A percentile compares a stretch with the other conserved stretches of the same genome.
Evolutionary conservation across 2,888 invertebrate genomes (phyloP).

Genomic region (Eueremaeus valkanovi): DNA sequence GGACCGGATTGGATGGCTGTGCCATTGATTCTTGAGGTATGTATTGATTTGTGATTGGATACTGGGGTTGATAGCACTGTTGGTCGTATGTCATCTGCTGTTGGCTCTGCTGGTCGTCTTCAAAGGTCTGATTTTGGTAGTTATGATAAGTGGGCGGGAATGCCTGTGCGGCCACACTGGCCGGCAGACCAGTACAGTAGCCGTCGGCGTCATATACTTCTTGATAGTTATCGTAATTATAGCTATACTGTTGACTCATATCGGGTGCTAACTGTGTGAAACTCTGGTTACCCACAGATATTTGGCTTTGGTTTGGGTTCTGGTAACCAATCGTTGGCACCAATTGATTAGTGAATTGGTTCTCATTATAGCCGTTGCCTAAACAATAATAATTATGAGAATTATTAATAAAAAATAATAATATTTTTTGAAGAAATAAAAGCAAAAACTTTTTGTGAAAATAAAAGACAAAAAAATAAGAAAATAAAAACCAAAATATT

Average conservation of each 20-base stretch:
- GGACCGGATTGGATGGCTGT: slow-evolving; percentile 68
- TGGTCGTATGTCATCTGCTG: slow-evolving; percentile 5
- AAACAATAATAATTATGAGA: too few relatives aligned
- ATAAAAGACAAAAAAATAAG: background rate
- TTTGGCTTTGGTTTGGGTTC: slow-evolving; percentile 21
- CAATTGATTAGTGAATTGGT: slow-evolving; percentile 5
- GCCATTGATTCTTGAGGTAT: slow-evolving; percentile 71
- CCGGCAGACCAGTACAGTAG: slow-evolving; percentile 24
- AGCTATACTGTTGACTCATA: slow-evolving; percentile 2
- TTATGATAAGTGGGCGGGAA: slow-evolving; percentile 23
- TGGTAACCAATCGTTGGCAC: slow-evolving; percentile 19
- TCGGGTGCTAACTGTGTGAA: slow-evolving; percentile 10
- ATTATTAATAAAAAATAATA: too few relatives aligned
- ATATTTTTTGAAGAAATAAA: too few relatives aligned
- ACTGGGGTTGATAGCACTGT: slow-evolving; percentile 30
- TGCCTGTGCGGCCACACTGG: slow-evolving; percentile 13
- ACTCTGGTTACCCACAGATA: slow-evolving; percentile 14
- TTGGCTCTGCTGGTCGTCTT: slow-evolving; percentile 35
- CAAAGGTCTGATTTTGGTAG: slow-evolving; percentile 13
- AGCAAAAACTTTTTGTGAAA: too few relatives aligned
- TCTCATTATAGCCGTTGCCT: slow-evolving; percentile 13
- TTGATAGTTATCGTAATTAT: slow-evolving; percentile 28
- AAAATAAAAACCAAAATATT: too few relatives aligned
- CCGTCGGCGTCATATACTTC: slow-evolving; percentile 35
- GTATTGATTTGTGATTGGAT: slow-evolving; percentile 18